Conservation (phyloP, 1,140 invertebrate genomes). For the Aplysia californica region DNA sequence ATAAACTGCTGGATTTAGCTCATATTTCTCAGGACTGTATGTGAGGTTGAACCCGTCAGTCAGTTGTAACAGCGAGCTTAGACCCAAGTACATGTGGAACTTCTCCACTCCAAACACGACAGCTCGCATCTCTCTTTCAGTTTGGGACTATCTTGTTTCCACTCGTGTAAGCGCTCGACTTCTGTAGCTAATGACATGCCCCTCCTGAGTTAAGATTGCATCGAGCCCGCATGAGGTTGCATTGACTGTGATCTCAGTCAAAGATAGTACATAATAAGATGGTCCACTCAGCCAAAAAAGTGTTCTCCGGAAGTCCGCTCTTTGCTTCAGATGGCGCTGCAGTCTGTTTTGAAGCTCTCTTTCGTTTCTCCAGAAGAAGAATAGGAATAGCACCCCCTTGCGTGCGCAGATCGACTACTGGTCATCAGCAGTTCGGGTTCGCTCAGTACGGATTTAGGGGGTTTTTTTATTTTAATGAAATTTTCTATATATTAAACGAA, state of each 20-base stretch:
- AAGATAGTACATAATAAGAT: too few relatives aligned
- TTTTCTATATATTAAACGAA: too few relatives aligned
- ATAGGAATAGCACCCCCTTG: too few relatives aligned
- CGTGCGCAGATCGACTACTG: too few relatives aligned
- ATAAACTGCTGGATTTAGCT: not conserved
- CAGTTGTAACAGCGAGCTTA: not conserved
- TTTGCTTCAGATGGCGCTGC: too few relatives aligned
- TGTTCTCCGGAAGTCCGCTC: too few relatives aligned
- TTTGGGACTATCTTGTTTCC: not conserved
- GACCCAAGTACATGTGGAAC: not conserved
- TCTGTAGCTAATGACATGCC: constrained; percentile 29
- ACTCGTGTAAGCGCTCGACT: constrained; percentile 1
- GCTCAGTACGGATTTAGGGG: too few relatives aligned
- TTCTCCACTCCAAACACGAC: not conserved
- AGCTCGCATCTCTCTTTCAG: not conserved
- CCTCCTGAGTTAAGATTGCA: constrained; percentile 29
- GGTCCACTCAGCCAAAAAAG: too few relatives aligned
- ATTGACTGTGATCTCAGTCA: constrained; percentile 47
- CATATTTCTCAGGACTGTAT: not conserved
- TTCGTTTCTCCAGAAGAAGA: too few relatives aligned
- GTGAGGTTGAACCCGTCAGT: not conserved
- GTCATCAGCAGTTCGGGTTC: too few relatives aligned
- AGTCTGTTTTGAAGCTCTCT: too few relatives aligned
- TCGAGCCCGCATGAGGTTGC: constrained; percentile 22
- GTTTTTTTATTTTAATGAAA: too few relatives aligned